Evolutionary conservation across 1,140 invertebrate genomes (phyloP).

Genomic region (Scaptomyza pallida): DNA sequence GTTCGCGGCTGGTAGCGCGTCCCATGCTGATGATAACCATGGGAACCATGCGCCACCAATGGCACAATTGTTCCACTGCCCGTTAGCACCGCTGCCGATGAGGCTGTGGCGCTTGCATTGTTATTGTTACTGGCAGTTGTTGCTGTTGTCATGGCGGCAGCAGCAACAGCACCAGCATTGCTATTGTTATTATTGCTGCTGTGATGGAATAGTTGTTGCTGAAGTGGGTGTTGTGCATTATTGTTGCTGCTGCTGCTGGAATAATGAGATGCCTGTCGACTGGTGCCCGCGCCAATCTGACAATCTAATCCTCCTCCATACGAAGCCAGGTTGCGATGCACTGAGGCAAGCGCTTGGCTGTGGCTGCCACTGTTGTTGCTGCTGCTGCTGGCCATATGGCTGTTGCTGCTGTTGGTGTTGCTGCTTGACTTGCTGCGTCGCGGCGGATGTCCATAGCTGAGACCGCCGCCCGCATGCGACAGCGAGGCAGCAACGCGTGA

Average conservation of each 20-base stretch:
- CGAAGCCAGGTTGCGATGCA: conserved; percentile 50
- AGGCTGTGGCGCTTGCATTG: conserved; percentile 55
- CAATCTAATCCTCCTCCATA: conserved; percentile 51
- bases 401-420: conserved; percentile 25
- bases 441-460: conserved; percentile 81
- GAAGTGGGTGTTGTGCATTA: conserved; percentile 55
- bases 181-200: conserved; percentile 56
- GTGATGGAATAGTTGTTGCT: conserved; percentile 58
- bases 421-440: conserved; percentile 68
- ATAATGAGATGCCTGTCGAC: conserved; percentile 59
- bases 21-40: conserved; percentile 55
- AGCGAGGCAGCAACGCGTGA: conserved; percentile 81
- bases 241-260: conserved; percentile 64
- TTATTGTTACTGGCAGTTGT: conserved; percentile 35
- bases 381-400: conserved; percentile 24
- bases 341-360: conserved; percentile 49
- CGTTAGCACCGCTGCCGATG: conserved; percentile 67
- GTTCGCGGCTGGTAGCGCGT: conserved; percentile 48
- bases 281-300: conserved; percentile 59
- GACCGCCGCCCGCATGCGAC: conserved; percentile 74
- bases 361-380: conserved; percentile 32
- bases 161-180: conserved; percentile 33
- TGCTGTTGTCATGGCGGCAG: conserved; percentile 43
- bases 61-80: conserved; percentile 70
- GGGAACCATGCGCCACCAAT: conserved; percentile 60